Evolutionary conservation across 2,888 invertebrate species (phyloP).

Genomic region (Drosophila paracracens): DNA sequence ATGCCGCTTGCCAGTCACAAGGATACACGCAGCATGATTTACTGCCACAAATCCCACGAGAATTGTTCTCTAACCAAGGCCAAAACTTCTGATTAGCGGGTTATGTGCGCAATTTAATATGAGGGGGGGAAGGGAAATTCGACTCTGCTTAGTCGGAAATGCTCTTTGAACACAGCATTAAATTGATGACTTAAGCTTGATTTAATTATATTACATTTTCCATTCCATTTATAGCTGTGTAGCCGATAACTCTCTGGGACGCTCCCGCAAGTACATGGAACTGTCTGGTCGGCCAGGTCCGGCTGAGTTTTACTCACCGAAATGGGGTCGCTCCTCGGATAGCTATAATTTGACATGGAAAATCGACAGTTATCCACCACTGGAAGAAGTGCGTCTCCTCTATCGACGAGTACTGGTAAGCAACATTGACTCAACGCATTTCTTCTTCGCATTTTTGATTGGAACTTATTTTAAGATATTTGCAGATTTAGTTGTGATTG

Average conservation of each 20-base stretch:
- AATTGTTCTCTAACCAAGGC: constrained; percentile 23
- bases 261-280: constrained; percentile 89
- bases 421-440: constrained; percentile 4
- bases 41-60: constrained; percentile 32
- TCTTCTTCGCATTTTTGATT: background rate
- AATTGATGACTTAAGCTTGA: background rate
- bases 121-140: background rate
- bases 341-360: constrained; percentile 89
- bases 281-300: constrained; percentile 90
- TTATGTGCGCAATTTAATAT: background rate
- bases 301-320: constrained; percentile 89
- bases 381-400: constrained; percentile 89
- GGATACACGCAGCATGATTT: constrained; percentile 6
- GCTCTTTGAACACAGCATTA: background rate
- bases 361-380: constrained; percentile 90
- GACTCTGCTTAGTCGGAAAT: background rate
- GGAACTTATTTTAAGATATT: background rate
- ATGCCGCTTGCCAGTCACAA: constrained; percentile 3
- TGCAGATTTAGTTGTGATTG: background rate
- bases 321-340: constrained; percentile 87
- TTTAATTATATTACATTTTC: background rate
- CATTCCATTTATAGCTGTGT: constrained; percentile 86
- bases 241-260: constrained; percentile 89
- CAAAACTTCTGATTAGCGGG: constrained; percentile 13
- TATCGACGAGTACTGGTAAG: constrained; percentile 89